Evolutionary conservation across 2,113 vertebrate species (phyloP).

Genomic region (Mobula hypostoma): DNA sequence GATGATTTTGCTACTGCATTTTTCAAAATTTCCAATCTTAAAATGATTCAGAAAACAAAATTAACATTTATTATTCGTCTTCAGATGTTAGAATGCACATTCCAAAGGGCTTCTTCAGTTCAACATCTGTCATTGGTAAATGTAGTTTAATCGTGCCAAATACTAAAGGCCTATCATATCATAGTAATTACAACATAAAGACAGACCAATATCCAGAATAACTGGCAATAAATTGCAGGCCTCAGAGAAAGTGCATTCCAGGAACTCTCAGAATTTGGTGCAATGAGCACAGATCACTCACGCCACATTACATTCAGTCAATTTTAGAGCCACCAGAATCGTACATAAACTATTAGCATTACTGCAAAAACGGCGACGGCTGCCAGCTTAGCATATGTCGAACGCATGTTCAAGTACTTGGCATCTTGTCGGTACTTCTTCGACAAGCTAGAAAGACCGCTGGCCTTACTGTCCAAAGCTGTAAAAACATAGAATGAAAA

Average conservation of each 20-base stretch:
- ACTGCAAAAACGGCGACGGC: constrained; percentile 92
- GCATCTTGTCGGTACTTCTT: constrained; percentile 97
- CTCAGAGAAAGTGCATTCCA: neutral
- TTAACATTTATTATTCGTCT: neutral
- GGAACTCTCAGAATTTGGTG: neutral
- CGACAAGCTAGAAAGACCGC: constrained; percentile 90
- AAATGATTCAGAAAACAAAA: neutral
- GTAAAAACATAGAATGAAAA: constrained; percentile 40
- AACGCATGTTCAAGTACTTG: constrained; percentile 97
- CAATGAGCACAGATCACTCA: neutral
- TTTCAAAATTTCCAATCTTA: neutral
- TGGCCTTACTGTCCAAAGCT: constrained; percentile 98
- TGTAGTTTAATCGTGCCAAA: neutral
- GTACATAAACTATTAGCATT: constrained; percentile 95
- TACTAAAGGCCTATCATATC: neutral
- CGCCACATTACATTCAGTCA: neutral
- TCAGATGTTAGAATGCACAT: neutral
- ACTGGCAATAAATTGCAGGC: neutral
- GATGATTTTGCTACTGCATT: neutral
- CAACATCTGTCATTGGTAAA: neutral
- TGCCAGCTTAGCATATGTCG: constrained; percentile 93
- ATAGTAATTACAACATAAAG: neutral
- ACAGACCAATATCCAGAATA: neutral
- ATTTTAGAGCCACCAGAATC: constrained; percentile 97
- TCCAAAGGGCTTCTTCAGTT: neutral